Evolutionary conservation across 2,113 vertebrate genomes (phyloP), one percentile per base, ranked within the genome.

Genomic region (Semnornis frantzii): DNA sequence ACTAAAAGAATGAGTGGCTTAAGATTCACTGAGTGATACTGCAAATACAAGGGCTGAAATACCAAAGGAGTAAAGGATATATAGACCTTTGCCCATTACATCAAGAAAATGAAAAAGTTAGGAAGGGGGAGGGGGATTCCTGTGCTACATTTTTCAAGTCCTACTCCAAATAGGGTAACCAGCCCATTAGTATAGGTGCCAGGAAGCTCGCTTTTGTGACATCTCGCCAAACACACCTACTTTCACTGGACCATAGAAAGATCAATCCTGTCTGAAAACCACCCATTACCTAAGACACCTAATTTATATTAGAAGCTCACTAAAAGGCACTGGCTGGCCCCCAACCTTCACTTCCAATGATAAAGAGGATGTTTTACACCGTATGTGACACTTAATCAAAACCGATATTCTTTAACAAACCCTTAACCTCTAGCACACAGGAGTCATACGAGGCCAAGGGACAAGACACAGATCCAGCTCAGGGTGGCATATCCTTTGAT

Each of bases 351-450:
- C 96, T 97, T 96, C 96, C 96, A 96, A 93, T 93, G 97, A 98
- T 97, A 97, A 98, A 97, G 97, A 98, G 96, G 96, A 93, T 95
- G 95, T 97, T 97, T 97, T 97, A 97, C 97, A 96, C 97, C 96
- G 95, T 97, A 94, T 97, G 97, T 97, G 97, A 96, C 97, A 98
- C 98, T 98, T 98, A 98, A 98, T 98, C 98, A 98, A 98, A 98
- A 98, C 97, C 94, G 73, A 92, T 97, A 97, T 98, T 97, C 98
- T 97, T 97, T 97, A 97, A 98, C 97, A 98, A 98, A 98, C 96
- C 96, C 97, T 97, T 97, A 98, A 97, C 97, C 97, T 97, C 97
- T 85, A 83, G 92, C 97, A 95, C 91, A 82, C 73, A 83, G 94
- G 95, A 97, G 95, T 97, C 97, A 94, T 97, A 86, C 24, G 86